Percentiles rank a stretch among this genome's conserved stretches.
Conservation (phyloP, 2,888 invertebrate species). For the Liopterus haemorrhoidalis region DNA sequence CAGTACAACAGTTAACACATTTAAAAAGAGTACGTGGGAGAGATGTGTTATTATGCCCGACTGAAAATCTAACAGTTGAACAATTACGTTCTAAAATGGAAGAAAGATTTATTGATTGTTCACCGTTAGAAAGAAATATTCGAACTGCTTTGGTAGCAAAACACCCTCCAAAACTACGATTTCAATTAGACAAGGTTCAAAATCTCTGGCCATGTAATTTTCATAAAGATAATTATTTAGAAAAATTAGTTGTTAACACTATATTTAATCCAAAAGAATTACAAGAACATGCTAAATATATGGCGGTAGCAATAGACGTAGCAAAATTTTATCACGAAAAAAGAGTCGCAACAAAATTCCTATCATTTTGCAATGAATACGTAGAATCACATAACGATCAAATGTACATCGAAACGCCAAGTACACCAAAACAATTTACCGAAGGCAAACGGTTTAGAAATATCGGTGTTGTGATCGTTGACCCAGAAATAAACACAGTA, state of each 20-base stretch:
- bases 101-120: conserved; percentile 47
- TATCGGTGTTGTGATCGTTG: conserved; percentile 62
- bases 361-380: conserved; percentile 35
- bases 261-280: conserved; percentile 56
- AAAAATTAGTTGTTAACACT: conserved; percentile 56
- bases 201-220: conserved; percentile 78
- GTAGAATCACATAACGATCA: conserved; percentile 16
- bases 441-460: conserved; percentile 37
- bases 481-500: conserved; percentile 59
- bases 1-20: conserved; percentile 59
- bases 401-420: conserved; percentile 6
- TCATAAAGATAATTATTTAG: conserved; percentile 71
- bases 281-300: conserved; percentile 52
- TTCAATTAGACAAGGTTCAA: conserved; percentile 58
- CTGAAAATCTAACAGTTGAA: conserved; percentile 35
- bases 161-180: conserved; percentile 56
- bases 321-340: conserved; percentile 38
- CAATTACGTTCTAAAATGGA: conserved; percentile 45
- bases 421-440: conserved; percentile 9
- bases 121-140: conserved; percentile 50
- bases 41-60: conserved; percentile 53
- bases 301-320: conserved; percentile 54
- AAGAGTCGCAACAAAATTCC: conserved; percentile 15
- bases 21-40: conserved; percentile 64
- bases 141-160: conserved; percentile 55